phyloP scores from a whole-genome alignment of 1,140 invertebrate species.

The Galleria mellonella region DNA sequence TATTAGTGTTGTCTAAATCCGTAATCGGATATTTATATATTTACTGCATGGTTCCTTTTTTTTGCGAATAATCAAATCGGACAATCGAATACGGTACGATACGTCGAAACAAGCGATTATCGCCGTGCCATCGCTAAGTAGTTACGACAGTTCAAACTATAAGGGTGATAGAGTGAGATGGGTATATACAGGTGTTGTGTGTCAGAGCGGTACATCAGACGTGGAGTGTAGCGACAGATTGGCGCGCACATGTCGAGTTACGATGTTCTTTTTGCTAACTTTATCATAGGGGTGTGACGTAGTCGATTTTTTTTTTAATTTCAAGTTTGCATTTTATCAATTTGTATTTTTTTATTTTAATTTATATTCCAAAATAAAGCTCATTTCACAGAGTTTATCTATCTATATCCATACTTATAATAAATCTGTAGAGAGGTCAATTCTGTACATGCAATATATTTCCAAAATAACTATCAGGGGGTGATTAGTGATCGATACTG shows the following conservation, averaged over 20 bases:
- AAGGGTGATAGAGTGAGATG: conserved; percentile 26
- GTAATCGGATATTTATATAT: conserved; percentile 3
- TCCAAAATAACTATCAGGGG: no score
- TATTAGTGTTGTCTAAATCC: not conserved
- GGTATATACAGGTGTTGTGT: not conserved
- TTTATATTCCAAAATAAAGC: no score
- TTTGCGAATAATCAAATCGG: conserved; percentile 46
- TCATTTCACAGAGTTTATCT: no score
- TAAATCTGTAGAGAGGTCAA: no score
- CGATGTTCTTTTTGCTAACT: conserved; percentile 65
- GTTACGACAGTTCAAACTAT: conserved; percentile 35
- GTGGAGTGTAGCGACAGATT: conserved; percentile 60
- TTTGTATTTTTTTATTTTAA: no score
- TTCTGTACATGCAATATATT: no score
- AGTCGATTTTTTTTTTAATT: conserved; percentile 8
- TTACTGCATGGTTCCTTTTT: not conserved
- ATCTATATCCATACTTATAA: no score
- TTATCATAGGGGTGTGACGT: conserved; percentile 26
- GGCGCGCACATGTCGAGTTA: conserved; percentile 66
- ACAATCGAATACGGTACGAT: conserved; percentile 56
- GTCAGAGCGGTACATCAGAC: conserved; percentile 20
- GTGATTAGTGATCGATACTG: no score
- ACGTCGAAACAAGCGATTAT: conserved; percentile 52
- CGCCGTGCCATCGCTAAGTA: conserved; percentile 48
- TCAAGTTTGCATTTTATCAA: not conserved